These are phyloP conservation scores for Apamea monoglypha DNA, from an alignment of 2,888 invertebrate genomes.

Conservation along the genomic window DNA sequence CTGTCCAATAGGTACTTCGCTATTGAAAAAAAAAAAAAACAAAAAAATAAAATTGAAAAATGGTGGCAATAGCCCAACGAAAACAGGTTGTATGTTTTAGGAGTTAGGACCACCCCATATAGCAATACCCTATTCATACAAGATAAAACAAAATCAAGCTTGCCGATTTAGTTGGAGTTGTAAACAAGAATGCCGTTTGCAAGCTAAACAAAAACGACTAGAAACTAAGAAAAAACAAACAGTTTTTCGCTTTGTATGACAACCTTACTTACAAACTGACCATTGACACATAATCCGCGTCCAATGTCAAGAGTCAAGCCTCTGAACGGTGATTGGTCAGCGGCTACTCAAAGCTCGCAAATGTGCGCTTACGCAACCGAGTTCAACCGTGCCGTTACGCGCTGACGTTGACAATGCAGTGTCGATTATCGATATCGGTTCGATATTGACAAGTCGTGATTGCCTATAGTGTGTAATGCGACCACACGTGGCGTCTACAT, in stretches of 20 bases:
- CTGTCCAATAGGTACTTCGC: neutral
- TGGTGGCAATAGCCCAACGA: neutral
- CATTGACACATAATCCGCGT: slow-evolving; percentile 71
- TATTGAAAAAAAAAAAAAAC: neutral
- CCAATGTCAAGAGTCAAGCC: slow-evolving; percentile 78
- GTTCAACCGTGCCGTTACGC: slow-evolving; percentile 62
- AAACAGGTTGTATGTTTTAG: neutral
- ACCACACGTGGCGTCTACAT: slow-evolving; percentile 74
- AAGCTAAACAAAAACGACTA: neutral
- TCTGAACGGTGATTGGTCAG: slow-evolving; percentile 64
- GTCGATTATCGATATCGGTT: slow-evolving; percentile 64
- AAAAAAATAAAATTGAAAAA: too few relatives aligned
- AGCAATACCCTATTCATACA: neutral
- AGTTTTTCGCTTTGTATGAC: neutral
- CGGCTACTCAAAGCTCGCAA: slow-evolving; percentile 68
- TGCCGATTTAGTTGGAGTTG: neutral
- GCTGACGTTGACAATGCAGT: slow-evolving; percentile 69
- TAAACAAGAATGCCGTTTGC: neutral
- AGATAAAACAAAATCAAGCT: neutral
- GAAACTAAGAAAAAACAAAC: neutral
- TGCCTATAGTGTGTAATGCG: slow-evolving; percentile 66
- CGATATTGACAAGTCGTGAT: slow-evolving; percentile 70
- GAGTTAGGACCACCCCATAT: neutral
- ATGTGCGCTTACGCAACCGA: slow-evolving; percentile 78
- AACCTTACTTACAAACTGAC: slow-evolving; percentile 55